Conservation (phyloP, 1,140 invertebrate species). For the Drosophila kanapiae region DNA sequence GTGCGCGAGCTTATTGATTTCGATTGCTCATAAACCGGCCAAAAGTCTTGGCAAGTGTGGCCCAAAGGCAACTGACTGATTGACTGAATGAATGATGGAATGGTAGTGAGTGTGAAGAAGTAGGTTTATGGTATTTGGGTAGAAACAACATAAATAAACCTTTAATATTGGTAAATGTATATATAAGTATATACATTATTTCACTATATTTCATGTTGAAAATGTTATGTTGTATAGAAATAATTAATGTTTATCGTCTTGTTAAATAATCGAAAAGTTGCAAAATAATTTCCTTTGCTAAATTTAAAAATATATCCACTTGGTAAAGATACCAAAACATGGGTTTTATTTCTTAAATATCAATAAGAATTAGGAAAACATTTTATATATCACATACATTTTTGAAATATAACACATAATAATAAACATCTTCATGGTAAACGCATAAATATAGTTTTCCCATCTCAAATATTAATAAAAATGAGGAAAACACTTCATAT, state of each 20-base stretch:
- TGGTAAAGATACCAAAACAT: too few relatives aligned
- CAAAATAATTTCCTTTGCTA: too few relatives aligned
- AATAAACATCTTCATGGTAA: not conserved
- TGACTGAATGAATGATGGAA: constrained; percentile 4
- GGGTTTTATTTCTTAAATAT: not conserved
- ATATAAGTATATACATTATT: too few relatives aligned
- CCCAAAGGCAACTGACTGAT: constrained; percentile 16
- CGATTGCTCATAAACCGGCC: constrained; percentile 15
- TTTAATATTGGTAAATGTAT: too few relatives aligned
- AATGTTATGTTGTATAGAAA: too few relatives aligned
- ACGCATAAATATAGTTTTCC: not conserved
- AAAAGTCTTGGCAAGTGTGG: constrained; percentile 20
- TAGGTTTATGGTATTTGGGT: not conserved
- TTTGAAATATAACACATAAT: not conserved
- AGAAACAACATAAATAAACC: too few relatives aligned
- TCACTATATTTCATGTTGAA: too few relatives aligned
- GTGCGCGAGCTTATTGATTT: constrained; percentile 78
- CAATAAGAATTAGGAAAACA: not conserved
- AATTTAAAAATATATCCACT: too few relatives aligned
- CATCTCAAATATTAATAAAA: not conserved
- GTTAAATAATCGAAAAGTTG: too few relatives aligned
- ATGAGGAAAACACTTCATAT: too few relatives aligned
- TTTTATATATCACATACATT: not conserved
- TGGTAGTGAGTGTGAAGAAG: not conserved
- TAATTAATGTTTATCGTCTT: too few relatives aligned